Base-by-base conservation (phyloP, 2,113 vertebrate genomes). In the Brachirus orientalis region DNA sequence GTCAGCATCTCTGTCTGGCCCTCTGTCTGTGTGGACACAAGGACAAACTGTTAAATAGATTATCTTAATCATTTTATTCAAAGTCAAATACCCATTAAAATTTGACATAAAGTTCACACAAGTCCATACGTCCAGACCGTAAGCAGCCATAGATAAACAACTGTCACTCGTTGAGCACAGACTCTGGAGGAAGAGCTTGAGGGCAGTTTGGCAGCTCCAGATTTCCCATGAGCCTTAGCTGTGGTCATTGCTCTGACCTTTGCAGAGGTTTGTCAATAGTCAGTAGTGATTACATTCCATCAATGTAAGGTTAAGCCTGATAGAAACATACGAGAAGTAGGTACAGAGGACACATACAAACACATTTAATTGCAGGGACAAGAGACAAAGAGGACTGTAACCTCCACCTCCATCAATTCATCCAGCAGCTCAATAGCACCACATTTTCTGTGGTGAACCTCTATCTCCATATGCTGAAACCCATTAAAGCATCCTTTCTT, bases 171-270 rank as follows among this genome's bases (percentile, higher is more conserved):
- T 3, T 18, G 10, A 53, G 12, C 48, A 14, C 10, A 46, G 40
- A 60, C 35, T 41, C 36, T 28, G 7, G 11, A 57, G 28, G 6
- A 63, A 8, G 17, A 47, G 47, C 69, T 69, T 5, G 0, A 53
- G 36, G 46, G 60, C 56, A 58, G 20, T 5, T 10, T 47, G 14
- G 38, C 33, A 36, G 17, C 11, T 43, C 16, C 45, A 52, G 28
- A 66, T 71, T 74, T 64, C 71, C 67, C 67, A 52, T 43, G 60
- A 35, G 63, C 19, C 17, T 50, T 17, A 22, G 47, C 37, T 35
- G 1, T 36, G 14, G 35, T 35, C 38, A 50, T 19, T 58, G 54
- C 43, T 54, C 18, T 57, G 45, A 76, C 75, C 72, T 79, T 51
- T 68, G 40, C 1, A 41, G 53, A 41, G 13, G 4, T 13, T 8